Percentiles rank a stretch among this genome's conserved stretches.
These are phyloP conservation scores for Salarias fasciatus DNA, from an alignment of 2,797 vertebrate species.

Conservation along the genomic window DNA sequence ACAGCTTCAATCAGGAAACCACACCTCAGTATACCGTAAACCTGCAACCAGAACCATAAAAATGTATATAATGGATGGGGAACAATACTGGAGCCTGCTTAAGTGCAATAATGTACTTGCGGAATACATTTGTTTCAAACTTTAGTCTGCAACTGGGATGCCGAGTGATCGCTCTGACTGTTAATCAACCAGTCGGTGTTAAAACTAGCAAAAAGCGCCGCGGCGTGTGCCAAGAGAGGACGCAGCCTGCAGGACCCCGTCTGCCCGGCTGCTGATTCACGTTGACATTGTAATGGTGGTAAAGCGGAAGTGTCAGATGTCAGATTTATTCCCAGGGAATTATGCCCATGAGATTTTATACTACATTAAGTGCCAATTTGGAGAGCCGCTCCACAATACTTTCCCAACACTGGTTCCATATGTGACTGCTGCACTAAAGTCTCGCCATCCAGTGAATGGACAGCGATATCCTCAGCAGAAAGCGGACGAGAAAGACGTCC, in stretches of 20 bases:
- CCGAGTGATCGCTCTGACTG: neutral
- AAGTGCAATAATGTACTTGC: constrained; percentile 8
- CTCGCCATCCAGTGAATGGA: constrained; percentile 30
- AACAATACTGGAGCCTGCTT: constrained; percentile 19
- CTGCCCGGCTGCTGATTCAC: constrained; percentile 42
- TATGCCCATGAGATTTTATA: constrained; percentile 4
- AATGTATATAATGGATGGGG: constrained; percentile 11
- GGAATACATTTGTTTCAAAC: constrained; percentile 10
- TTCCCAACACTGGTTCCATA: neutral
- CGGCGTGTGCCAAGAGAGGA: constrained; percentile 6
- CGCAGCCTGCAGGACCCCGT: constrained; percentile 34
- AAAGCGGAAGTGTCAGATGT: constrained; percentile 24
- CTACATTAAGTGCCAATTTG: constrained; percentile 3
- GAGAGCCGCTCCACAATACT: constrained; percentile 9
- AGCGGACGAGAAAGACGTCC: constrained; percentile 35
- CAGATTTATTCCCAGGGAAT: neutral
- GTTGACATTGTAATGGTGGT: constrained; percentile 28
- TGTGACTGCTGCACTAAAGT: constrained; percentile 21
- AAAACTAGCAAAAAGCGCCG: constrained; percentile 11
- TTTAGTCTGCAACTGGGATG: constrained; percentile 18
- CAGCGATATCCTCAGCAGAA: constrained; percentile 53
- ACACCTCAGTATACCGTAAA: constrained; percentile 35
- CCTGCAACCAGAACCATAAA: constrained; percentile 26
- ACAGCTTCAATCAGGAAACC: constrained; percentile 21
- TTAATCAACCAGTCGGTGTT: constrained; percentile 11